phyloP scores from a whole-genome alignment of 2,113 vertebrate genomes.

The Alligator sinensis region DNA sequence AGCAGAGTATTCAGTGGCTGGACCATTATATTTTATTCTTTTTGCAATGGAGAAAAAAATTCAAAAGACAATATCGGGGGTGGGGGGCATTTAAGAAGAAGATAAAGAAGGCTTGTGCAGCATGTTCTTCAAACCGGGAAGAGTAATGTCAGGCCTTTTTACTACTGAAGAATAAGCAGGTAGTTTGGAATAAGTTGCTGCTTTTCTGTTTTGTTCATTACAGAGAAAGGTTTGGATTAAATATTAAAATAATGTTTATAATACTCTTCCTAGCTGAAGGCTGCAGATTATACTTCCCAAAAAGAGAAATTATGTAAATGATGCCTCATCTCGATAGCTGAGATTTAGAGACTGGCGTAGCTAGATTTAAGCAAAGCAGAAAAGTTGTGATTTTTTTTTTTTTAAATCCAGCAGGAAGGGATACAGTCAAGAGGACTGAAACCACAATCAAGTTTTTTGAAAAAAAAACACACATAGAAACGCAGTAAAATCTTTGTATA shows the following conservation, averaged over 20 bases:
- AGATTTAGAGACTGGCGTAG: not conserved
- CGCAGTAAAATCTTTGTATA: not conserved
- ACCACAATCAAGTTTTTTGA: conserved; percentile 6
- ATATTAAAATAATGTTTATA: not conserved
- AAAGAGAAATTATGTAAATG: not conserved
- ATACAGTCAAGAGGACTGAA: conserved; percentile 55
- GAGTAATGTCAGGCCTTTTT: not conserved
- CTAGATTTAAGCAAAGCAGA: conserved; percentile 37
- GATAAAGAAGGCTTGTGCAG: not conserved
- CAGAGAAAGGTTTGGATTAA: not conserved
- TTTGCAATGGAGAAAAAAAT: not conserved
- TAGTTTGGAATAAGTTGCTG: not conserved
- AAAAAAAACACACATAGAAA: not conserved
- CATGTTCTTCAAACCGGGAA: conserved; percentile 26
- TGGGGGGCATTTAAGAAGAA: not conserved
- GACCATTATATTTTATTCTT: conserved; percentile 30
- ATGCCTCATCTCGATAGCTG: conserved; percentile 1
- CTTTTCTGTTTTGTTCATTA: conserved; percentile 14
- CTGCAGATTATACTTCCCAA: conserved; percentile 46
- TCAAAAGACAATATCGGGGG: not conserved
- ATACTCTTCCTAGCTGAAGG: conserved; percentile 35
- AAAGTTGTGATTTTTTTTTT: not conserved
- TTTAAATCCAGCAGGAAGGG: not conserved
- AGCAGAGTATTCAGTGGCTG: conserved; percentile 59
- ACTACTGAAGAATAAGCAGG: not conserved